Evolutionary conservation across 2,888 invertebrate genomes (phyloP).

Genomic region (Pachydiplax longipennis): DNA sequence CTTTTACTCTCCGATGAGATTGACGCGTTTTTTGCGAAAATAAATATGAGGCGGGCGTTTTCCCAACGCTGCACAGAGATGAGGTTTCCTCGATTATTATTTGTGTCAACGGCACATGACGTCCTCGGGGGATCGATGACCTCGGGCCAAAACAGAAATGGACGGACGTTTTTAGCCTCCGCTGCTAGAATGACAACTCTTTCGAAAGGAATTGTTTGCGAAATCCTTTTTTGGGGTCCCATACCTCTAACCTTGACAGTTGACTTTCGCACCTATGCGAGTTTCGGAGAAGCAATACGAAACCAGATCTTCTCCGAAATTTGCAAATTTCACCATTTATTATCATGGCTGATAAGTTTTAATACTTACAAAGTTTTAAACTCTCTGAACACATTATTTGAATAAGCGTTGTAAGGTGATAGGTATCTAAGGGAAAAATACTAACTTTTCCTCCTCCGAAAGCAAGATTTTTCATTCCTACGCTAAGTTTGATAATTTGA

Average conservation of each 20-base stretch:
- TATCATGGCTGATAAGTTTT: neutral
- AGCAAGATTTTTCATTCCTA: no score
- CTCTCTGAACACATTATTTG: neutral
- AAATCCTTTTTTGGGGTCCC: no score
- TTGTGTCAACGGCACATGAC: slow-evolving; percentile 14
- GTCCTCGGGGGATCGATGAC: neutral
- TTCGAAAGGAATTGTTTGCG: neutral
- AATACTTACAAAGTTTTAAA: neutral
- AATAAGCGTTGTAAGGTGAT: no score
- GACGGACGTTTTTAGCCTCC: neutral
- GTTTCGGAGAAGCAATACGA: no score
- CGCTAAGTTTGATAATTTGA: no score
- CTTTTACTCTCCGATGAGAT: neutral
- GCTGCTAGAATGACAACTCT: neutral
- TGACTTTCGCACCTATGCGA: no score
- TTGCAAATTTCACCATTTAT: neutral
- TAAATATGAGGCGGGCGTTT: neutral
- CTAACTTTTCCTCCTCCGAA: no score
- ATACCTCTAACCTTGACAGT: no score
- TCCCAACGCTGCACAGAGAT: neutral
- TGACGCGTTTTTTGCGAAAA: neutral
- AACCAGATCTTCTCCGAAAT: no score
- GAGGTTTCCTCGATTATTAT: slow-evolving; percentile 11
- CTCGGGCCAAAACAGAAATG: slow-evolving; percentile 23
- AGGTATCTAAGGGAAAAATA: no score